Base-by-base conservation (phyloP, 2,888 invertebrate genomes). In the Rhingia campestris region DNA sequence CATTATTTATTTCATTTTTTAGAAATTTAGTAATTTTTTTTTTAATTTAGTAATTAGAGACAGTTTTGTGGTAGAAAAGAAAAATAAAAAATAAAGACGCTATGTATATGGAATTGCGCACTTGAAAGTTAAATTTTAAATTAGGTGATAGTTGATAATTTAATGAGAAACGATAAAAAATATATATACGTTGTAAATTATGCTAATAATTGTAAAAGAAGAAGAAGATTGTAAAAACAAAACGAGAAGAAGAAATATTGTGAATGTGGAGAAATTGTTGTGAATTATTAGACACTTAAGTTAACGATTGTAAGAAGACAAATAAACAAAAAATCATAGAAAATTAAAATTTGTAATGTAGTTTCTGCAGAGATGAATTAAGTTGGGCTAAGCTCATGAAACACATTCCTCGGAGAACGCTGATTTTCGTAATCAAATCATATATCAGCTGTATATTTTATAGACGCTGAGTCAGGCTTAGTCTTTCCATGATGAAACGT, bases 1-100 rank as follows among this genome's bases (percentile, higher is more conserved):
- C 63, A 75, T 59, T 76, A 70, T 77, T 63, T 76, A 59, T 67
- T 63, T 73, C 75, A 76, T 69, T 61, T 30, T 32, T n/a, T 59
- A 53, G 37, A 30, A 59, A 22, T 64, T 43, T 59, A 2, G 41
- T 35, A 53, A 1, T 14, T 39, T 67, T 49, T 51, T 75, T 58
- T 64, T 49, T 54, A n/a, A 33, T 53, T 51, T 56, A 45, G 43
- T 35, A 54, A 10, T 9, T 45, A 73, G 41, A 43, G 14, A 59
- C 12, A 59, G 0, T 51, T 45, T 58, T 47, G 10, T 37, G 43
- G 33, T 37, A 45, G 59, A 49, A 22, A 39, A 58, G 9, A 22
- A 53, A 39, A 22, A n/a, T 32, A 4, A 10, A 12, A 39, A 30
- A 45, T 33, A 33, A 30, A 39, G 45, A 69, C 41, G 53, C 51